phyloP scores from a whole-genome alignment of 2,888 invertebrate species.

The Dynastes tityus region DNA sequence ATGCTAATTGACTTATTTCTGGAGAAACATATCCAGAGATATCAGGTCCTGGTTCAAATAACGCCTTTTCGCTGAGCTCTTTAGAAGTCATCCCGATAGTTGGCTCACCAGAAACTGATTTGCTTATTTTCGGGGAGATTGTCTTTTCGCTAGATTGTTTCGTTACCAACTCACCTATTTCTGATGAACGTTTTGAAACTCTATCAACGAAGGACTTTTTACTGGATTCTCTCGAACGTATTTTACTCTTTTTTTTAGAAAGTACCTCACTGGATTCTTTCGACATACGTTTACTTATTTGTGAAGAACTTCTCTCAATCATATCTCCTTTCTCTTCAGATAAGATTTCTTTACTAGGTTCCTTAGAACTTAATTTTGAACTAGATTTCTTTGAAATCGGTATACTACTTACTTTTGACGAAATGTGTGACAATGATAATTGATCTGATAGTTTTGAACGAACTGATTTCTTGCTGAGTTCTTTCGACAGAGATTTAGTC shows the following conservation, averaged over 20 bases:
- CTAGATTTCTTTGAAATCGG: constrained; percentile 7
- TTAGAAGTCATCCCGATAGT: background rate
- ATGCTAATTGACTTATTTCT: background rate
- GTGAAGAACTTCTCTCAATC: background rate
- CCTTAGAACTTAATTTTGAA: background rate
- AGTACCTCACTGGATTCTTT: background rate
- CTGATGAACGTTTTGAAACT: no score
- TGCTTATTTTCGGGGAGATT: no score
- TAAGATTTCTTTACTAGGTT: background rate
- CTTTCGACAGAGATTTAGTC: background rate
- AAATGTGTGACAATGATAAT: background rate
- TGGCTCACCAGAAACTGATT: no score
- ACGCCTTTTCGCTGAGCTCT: background rate
- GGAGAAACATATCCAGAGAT: background rate
- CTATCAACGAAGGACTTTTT: background rate
- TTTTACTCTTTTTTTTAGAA: background rate
- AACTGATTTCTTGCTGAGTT: constrained; percentile 4
- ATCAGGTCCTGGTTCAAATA: background rate
- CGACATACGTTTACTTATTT: no score
- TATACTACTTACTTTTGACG: background rate
- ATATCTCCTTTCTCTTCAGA: background rate
- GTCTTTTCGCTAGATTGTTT: no score
- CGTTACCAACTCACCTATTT: no score
- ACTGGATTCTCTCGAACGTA: background rate
- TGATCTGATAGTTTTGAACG: background rate